phyloP scores from a whole-genome alignment of 2,113 vertebrate genomes.

The Sinocyclocheilus grahami region DNA sequence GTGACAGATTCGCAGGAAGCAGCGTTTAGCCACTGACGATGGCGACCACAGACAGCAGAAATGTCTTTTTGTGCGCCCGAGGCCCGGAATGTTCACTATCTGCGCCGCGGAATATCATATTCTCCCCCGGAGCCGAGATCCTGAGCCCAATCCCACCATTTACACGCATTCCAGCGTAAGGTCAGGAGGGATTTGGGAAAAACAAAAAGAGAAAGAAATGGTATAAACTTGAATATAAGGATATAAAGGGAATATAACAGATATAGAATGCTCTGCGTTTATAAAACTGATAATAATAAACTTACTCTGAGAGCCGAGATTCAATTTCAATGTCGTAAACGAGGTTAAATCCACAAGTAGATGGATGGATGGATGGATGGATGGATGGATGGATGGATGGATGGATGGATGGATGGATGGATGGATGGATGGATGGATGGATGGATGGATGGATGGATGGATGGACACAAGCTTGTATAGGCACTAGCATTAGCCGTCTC shows the following conservation, averaged over 20 bases:
- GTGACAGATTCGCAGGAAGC: slow-evolving; percentile 84
- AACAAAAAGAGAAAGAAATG: slow-evolving; percentile 32
- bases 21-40: slow-evolving; percentile 65
- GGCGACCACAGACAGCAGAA: slow-evolving; percentile 74
- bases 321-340: no score
- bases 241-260: background rate
- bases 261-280: background rate
- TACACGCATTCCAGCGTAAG: slow-evolving; percentile 76
- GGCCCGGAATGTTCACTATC: slow-evolving; percentile 81
- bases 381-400: no score
- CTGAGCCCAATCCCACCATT: slow-evolving; percentile 63
- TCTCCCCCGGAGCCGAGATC: slow-evolving; percentile 66
- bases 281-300: no score
- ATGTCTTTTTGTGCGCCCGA: slow-evolving; percentile 79
- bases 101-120: slow-evolving; percentile 80
- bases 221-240: background rate
- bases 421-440: no score
- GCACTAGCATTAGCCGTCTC: slow-evolving; percentile 20
- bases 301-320: no score
- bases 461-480: slow-evolving; percentile 20
- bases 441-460: no score
- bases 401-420: no score
- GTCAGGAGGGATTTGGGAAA: slow-evolving; percentile 72
- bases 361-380: no score
- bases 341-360: no score